These are phyloP conservation scores for Molossus molossus DNA, from an alignment of 2,797 vertebrate species.

Conservation along the genomic window DNA sequence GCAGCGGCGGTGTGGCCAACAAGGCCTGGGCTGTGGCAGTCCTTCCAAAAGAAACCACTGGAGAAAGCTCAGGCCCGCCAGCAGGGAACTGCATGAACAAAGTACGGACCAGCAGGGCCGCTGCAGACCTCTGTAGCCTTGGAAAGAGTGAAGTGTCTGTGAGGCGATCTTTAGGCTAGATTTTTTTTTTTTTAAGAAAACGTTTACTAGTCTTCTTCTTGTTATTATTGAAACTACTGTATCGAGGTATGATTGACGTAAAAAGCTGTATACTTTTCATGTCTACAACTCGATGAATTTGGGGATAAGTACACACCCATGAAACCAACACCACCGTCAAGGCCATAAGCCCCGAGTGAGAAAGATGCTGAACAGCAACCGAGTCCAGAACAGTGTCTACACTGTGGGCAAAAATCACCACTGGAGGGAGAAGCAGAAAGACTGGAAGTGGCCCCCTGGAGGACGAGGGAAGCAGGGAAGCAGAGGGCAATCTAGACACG, in stretches of 20 bases:
- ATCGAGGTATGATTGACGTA: no score
- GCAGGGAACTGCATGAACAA: background rate
- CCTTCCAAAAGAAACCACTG: background rate
- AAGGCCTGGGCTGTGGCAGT: background rate
- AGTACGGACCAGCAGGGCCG: background rate
- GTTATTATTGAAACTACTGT: background rate
- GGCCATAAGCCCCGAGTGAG: background rate
- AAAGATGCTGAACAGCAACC: background rate
- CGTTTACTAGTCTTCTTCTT: background rate
- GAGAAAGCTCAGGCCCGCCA: background rate
- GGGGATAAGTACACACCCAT: background rate
- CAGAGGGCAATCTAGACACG: background rate
- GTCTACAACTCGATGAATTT: background rate
- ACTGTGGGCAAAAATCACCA: background rate
- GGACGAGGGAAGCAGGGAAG: background rate
- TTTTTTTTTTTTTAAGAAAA: background rate
- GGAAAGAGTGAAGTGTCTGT: background rate
- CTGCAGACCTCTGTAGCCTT: background rate
- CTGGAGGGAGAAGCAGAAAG: background rate
- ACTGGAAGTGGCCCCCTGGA: background rate
- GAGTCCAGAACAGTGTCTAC: background rate
- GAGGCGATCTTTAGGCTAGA: background rate
- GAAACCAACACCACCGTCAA: background rate
- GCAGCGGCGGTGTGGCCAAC: background rate
- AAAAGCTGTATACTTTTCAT: background rate